Evolutionary conservation across 2,113 vertebrate genomes (phyloP), one percentile per base, ranked within the genome.

Genomic region (Morone saxatilis): DNA sequence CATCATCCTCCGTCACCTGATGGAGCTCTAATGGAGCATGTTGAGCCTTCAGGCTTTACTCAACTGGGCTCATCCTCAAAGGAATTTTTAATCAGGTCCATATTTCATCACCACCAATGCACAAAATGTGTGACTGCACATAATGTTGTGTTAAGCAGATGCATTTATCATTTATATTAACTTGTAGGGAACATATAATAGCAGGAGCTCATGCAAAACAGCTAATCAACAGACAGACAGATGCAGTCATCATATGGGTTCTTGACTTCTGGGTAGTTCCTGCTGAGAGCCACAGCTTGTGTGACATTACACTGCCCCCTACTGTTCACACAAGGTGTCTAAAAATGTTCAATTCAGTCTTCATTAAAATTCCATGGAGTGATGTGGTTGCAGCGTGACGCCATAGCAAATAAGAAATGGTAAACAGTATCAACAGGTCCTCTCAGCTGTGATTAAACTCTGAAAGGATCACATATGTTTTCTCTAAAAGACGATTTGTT

Each of bases 271-370:
- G 8, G 8, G 50, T 43, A 10, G 20, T 22, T 9, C 25, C 63
- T 59, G 25, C 41, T 59, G 20, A 41, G 31, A 61, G n/a, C 6
- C 76, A 60, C 51, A 69, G 53, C 14, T 9, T 53, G 38, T 66
- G 59, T 83, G 25, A 50, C 1, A 62, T 22, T 36, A 1, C 50
- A 76, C 72, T 50, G 81, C 67, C 81, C 67, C 38, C 81, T 69
- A 25, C 67, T 72, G 72, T 22, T 69, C 67, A 14, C 67, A 13
- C n/a, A 6, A 10, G 20, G 36, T 17, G 71, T 13, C 31, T 51
- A 0, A 61, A 62, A 47, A 36, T 43, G 71, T 62, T 19, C 40
- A 50, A 0, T 57, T 66, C 10, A 51, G 56, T 25, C 45, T 61
- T 69, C 22, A 76, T 80, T 71, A 31, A 41, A 65, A 61, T 66